A percentile compares a stretch with the other conserved stretches of the same genome.
Evolutionary conservation across 2,113 vertebrate species (phyloP).

Genomic region (Aramus guarauna): DNA sequence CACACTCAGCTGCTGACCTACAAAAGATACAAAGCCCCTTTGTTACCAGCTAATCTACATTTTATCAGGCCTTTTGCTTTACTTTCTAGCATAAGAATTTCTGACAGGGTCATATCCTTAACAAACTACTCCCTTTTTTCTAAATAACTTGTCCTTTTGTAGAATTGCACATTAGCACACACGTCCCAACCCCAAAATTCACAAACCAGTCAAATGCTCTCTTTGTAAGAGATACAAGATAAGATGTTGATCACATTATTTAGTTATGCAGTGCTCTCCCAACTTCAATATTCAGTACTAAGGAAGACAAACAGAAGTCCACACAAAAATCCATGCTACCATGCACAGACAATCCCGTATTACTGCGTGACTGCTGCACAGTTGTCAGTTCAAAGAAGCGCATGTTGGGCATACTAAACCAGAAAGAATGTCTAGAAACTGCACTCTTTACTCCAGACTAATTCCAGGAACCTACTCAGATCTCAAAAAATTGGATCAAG

Average conservation of each 20-base stretch:
- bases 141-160: background rate
- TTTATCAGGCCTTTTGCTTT: conserved; percentile 49
- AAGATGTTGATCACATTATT: background rate
- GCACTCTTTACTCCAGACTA: background rate
- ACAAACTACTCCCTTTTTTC: background rate
- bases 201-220: background rate
- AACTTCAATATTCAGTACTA: background rate
- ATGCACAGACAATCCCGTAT: background rate
- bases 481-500: background rate
- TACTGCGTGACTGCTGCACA: background rate
- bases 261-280: background rate
- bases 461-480: background rate
- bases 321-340: background rate
- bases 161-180: fast-evolving
- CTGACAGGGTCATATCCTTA: background rate
- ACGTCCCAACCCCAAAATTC: background rate
- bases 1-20: conserved; percentile 57
- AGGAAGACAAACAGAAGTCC: background rate
- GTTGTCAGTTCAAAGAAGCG: background rate
- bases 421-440: background rate
- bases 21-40: conserved; percentile 61
- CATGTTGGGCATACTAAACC: background rate
- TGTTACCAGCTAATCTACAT: conserved; percentile 60
- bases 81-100: conserved; percentile 28
- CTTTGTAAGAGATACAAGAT: background rate